A percentile compares a stretch with the other conserved stretches of the same genome.
Evolutionary conservation across 2,113 vertebrate genomes (phyloP).

Genomic region (Clarias gariepinus): DNA sequence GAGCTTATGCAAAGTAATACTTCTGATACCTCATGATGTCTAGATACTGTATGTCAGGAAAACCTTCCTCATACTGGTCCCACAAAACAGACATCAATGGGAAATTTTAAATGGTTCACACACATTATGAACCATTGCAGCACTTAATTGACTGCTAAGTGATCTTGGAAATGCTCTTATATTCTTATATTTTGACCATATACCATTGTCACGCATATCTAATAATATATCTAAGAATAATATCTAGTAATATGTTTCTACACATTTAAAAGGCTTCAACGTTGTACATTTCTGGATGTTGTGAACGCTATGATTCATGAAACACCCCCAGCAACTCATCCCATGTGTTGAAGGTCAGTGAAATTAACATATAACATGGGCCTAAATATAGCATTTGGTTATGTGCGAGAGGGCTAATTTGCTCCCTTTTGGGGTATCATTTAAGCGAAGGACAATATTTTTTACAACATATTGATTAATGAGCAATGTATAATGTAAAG

Average conservation of each 20-base stretch:
- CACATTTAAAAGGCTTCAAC: not conserved
- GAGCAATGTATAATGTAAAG: not conserved
- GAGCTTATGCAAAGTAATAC: not conserved
- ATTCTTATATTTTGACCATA: not conserved
- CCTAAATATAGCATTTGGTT: not conserved
- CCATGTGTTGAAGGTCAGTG: not conserved
- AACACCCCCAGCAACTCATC: not conserved
- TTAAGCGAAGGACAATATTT: not conserved
- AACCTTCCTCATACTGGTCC: not conserved
- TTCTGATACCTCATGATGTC: not conserved
- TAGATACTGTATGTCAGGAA: not conserved
- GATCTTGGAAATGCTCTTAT: constrained; percentile 2
- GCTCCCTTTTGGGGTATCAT: not conserved
- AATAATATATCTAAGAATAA: no score
- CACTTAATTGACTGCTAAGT: not conserved
- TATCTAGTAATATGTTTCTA: not conserved
- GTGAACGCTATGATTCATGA: constrained; percentile 9
- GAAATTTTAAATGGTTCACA: not conserved
- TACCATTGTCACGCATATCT: not conserved
- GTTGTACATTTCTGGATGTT: constrained; percentile 2
- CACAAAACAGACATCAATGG: not conserved
- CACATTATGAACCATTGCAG: not conserved
- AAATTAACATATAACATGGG: not conserved
- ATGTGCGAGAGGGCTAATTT: not conserved
- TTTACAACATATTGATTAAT: constrained; percentile 14